Base-by-base conservation (phyloP, 2,797 vertebrate species). In the Chelmon rostratus region DNA sequence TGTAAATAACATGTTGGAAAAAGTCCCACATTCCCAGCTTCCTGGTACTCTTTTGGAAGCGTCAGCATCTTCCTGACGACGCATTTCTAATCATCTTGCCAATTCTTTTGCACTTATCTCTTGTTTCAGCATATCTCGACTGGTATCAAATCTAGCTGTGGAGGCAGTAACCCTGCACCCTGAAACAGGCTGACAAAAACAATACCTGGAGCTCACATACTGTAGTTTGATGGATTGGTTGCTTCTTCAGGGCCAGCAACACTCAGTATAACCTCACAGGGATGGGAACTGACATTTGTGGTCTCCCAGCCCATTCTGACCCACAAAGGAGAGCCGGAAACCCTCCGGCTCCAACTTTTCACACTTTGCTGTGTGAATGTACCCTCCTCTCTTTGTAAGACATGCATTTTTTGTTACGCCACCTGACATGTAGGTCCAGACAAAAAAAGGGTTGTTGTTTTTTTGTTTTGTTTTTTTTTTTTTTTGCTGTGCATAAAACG, bases 211-310 rank as follows among this genome's bases (percentile, higher is more conserved):
- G 54, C 65, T 73, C 56, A 57, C 35, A 58, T 3, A n/a, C 38
- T 44, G 52, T 4, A 46, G 63, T 75, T 46, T 71, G 68, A 71
- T 28, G 35, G 33, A 57, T 76, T 19, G 64, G 21, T 35, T 68
- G 35, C 53, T 63, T 89, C 76, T 84, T 75, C 68, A 42, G 77
- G 76, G 66, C 68, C 58, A 86, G 72, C 85, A 86, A 85, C 90
- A 85, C 89, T 86, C 77, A 38, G 47, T 42, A 61, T 69, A 53
- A 71, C 58, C 58, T 84, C 86, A 64, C 25, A 35, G 44, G 44
- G 56, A 88, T 82, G 23, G 33, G 58, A 70, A 58, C 65, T 77
- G 81, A 86, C 79, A 66, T 61, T 50, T 57, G 67, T 81, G 71
- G 38, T 76, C 68, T 84, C 76, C 73, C 47, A 84, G 81, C 75